Evolutionary conservation across 2,113 vertebrate genomes (phyloP).

Genomic region (Brachyhypopomus gauderio): DNA sequence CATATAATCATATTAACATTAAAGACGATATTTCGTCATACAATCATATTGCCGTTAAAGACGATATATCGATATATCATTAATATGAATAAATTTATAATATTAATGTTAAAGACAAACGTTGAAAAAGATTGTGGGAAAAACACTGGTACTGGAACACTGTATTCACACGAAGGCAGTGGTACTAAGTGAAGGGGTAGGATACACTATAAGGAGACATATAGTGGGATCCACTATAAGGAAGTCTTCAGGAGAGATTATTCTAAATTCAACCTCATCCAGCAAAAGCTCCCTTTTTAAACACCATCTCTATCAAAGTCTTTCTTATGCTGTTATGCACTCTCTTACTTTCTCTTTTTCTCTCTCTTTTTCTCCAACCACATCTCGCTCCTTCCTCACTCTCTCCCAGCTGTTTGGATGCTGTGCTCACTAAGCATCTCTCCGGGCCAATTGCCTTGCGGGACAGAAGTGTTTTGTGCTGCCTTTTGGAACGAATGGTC

Average conservation of each 20-base stretch:
- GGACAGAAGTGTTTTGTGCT: slow-evolving; percentile 61
- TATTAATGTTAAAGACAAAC: neutral
- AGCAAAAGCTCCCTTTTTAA: neutral
- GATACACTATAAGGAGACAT: no score
- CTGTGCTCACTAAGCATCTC: slow-evolving; percentile 37
- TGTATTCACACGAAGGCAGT: slow-evolving; percentile 11
- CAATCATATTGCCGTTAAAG: no score
- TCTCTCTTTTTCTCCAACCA: neutral
- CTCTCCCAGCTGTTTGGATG: slow-evolving; percentile 20
- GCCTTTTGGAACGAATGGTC: slow-evolving; percentile 41
- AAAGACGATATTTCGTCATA: no score
- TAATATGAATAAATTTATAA: no score
- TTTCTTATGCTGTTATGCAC: neutral
- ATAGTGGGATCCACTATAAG: neutral
- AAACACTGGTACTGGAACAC: neutral
- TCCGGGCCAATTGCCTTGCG: slow-evolving; percentile 50
- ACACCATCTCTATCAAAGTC: neutral
- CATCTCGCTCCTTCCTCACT: neutral
- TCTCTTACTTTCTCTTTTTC: neutral
- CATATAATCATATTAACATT: neutral
- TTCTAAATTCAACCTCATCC: neutral
- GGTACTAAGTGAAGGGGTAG: slow-evolving; percentile 10
- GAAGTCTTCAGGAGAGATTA: neutral
- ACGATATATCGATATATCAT: no score
- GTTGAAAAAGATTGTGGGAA: neutral